These are phyloP conservation scores for Ligdia adustata DNA, from an alignment of 2,888 invertebrate species.

Conservation along the genomic window DNA sequence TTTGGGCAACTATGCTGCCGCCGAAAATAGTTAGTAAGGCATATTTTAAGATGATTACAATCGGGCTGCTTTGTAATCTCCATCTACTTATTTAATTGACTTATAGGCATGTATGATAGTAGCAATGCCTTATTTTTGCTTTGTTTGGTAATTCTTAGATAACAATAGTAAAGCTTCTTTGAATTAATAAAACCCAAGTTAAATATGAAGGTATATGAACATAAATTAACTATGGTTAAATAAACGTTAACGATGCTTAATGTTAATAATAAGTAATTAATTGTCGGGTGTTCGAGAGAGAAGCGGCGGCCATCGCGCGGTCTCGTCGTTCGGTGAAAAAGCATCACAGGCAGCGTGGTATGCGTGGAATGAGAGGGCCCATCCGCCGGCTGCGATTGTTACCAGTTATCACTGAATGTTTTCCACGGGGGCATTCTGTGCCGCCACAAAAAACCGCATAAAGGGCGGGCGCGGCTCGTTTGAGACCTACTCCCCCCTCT, in stretches of 20 bases:
- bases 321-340: slow-evolving; percentile 76
- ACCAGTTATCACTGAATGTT: slow-evolving; percentile 84
- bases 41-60: slow-evolving; percentile 30
- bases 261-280: slow-evolving; percentile 26
- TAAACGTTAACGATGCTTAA: slow-evolving; percentile 15
- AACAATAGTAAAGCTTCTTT: not conserved
- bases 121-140: not conserved
- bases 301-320: slow-evolving; percentile 33
- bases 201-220: not conserved
- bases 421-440: slow-evolving; percentile 81
- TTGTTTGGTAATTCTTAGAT: not conserved
- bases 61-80: slow-evolving; percentile 20
- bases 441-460: slow-evolving; percentile 81
- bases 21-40: slow-evolving; percentile 33
- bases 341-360: slow-evolving; percentile 72
- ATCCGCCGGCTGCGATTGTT: slow-evolving; percentile 84
- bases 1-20: slow-evolving; percentile 33
- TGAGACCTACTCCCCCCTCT: slow-evolving; percentile 59
- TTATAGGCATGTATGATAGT: not conserved
- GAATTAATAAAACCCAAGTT: not conserved
- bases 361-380: slow-evolving; percentile 80
- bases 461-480: slow-evolving; percentile 82
- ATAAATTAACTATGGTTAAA: slow-evolving; percentile 16
- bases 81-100: slow-evolving; percentile 17
- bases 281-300: slow-evolving; percentile 18